phyloP scores from a whole-genome alignment of 1,140 invertebrate genomes.

The Drosophila bocki region DNA sequence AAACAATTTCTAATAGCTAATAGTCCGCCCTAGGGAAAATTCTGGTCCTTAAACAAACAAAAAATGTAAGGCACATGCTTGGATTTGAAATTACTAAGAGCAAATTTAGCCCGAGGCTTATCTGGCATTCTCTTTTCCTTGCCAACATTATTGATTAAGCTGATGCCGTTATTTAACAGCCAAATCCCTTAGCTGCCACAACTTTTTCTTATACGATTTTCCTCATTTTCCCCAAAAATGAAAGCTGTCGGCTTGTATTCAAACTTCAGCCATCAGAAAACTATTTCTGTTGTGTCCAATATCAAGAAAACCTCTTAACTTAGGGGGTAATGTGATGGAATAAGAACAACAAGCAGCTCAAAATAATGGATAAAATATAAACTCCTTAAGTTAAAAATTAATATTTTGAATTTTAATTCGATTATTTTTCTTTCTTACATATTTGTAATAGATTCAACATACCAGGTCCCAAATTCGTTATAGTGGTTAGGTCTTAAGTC shows the following conservation, averaged over 20 bases:
- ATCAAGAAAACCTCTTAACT: constrained; percentile 14
- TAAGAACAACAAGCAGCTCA: constrained; percentile 7
- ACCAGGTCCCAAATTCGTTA: not conserved
- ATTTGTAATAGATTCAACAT: not conserved
- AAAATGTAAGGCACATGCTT: not conserved
- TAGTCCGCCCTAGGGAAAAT: not conserved
- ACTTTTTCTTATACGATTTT: constrained; percentile 3
- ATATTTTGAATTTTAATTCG: too few relatives aligned
- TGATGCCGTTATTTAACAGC: constrained; percentile 24
- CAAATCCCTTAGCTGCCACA: constrained; percentile 16
- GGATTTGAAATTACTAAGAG: constrained; percentile 6
- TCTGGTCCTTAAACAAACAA: not conserved
- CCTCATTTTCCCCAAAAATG: not conserved
- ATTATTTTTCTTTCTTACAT: not conserved
- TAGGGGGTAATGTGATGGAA: constrained; percentile 26
- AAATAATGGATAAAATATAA: too few relatives aligned
- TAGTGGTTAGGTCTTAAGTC: not conserved
- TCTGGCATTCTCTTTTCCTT: constrained; percentile 16
- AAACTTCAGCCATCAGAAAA: constrained; percentile 25
- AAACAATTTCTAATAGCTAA: not conserved
- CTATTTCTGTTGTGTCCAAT: constrained; percentile 27
- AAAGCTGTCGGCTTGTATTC: constrained; percentile 47
- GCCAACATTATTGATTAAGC: constrained; percentile 30
- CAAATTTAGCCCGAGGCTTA: constrained; percentile 19
- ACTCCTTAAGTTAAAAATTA: not conserved